These are phyloP conservation scores for Erpornis zantholeuca DNA, from an alignment of 2,113 vertebrate genomes.

Conservation along the genomic window DNA sequence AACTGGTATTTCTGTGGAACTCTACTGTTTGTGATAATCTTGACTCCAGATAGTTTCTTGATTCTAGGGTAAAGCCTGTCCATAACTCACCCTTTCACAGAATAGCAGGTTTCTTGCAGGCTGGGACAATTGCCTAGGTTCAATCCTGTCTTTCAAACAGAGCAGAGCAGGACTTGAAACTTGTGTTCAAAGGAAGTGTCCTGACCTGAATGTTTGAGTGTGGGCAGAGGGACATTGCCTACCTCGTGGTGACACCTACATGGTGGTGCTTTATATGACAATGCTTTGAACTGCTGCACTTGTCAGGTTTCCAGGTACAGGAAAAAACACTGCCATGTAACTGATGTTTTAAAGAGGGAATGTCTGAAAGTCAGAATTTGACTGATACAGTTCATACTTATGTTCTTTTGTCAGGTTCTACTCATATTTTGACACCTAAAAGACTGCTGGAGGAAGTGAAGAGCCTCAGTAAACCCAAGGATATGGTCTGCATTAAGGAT, in stretches of 20 bases:
- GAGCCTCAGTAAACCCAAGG: slow-evolving; percentile 85
- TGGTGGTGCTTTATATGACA: background rate
- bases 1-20: background rate
- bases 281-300: background rate
- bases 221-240: background rate
- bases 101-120: background rate
- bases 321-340: background rate
- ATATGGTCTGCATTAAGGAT: slow-evolving; percentile 78
- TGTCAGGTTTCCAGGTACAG: background rate
- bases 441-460: slow-evolving; percentile 90
- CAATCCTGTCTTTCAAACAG: background rate
- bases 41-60: background rate
- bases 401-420: slow-evolving; percentile 81
- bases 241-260: background rate
- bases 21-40: background rate
- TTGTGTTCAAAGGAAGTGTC: background rate
- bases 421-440: slow-evolving; percentile 90
- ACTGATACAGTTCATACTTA: background rate
- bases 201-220: background rate
- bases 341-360: background rate
- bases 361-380: background rate
- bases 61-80: background rate
- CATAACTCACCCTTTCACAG: background rate
- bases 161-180: background rate
- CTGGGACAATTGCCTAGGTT: background rate